Base-by-base conservation (phyloP, 2,113 vertebrate genomes). In the Corapipo altera region DNA sequence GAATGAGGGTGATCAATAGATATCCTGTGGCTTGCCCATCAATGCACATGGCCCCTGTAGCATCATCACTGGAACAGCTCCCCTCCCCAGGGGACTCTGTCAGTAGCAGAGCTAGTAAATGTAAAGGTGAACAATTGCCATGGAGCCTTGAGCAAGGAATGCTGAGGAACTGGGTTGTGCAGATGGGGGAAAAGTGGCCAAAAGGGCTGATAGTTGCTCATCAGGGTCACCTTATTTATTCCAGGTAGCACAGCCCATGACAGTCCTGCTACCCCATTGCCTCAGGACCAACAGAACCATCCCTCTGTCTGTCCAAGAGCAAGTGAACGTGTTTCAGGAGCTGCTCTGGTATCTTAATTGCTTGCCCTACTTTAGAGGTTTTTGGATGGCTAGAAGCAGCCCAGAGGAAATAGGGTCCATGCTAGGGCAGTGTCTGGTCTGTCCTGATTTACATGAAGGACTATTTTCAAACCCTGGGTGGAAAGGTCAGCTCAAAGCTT, bases 311-410 rank as follows among this genome's bases (percentile, higher is more conserved):
- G 39, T 15, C 32, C 0, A 0, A 71, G 72, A 80, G 65, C 39
- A 33, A 64, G 52, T 3, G 8, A 62, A 11, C 1, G 7, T 37
- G 12, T 75, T 92, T 67, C 73, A 57, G 43, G 73, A 95, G 65
- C 79, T 70, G 37, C 35, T 84, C 93, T 71, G 65, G 61, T 59
- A 52, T 64, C 52, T 89, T 92, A 91, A 91, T 91, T 94, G 61
- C 61, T 82, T 95, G 93, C 61, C 86, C 91, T 88, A 81, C 41
- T 95, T 95, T 61, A 72, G 52, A 75, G 52, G 61, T 86, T 92
- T 86, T 62, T 43, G 75, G 62, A 90, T 73, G 54, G 9, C 78
- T 92, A 46, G 37, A 93, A 73, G 78, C 62, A 88, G 51, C 59
- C 37, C 35, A 32, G 21, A 86, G 57, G 51, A 95, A 96, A 86